A percentile compares a stretch with the other conserved stretches of the same genome.
These are phyloP conservation scores for Carlito syrichta DNA, from an alignment of 2,113 vertebrate species.

Conservation along the genomic window DNA sequence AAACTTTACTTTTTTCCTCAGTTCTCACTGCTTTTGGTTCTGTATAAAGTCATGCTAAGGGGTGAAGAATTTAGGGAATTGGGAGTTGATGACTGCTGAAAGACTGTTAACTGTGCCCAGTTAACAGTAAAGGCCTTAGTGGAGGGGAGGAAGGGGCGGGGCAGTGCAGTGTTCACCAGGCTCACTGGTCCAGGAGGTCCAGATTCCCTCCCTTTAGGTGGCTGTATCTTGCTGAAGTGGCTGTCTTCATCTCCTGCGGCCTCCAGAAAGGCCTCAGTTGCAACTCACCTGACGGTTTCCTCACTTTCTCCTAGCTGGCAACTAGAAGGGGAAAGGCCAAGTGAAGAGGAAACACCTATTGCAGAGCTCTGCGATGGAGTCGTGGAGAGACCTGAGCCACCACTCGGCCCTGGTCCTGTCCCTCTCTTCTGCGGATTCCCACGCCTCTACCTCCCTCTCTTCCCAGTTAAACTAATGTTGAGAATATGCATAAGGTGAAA, in stretches of 20 bases:
- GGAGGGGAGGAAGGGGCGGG: neutral
- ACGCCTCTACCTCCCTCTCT: neutral
- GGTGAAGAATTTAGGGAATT: neutral
- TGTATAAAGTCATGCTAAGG: neutral
- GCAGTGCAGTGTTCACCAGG: neutral
- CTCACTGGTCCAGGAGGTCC: too few relatives aligned
- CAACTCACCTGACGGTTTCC: neutral
- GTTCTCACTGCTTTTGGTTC: neutral
- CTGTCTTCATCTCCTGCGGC: neutral
- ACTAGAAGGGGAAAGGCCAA: neutral
- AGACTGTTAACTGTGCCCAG: neutral
- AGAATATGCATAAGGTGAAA: neutral
- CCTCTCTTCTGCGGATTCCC: neutral
- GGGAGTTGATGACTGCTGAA: neutral
- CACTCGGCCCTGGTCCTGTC: neutral
- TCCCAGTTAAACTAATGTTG: neutral
- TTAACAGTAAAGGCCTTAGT: neutral
- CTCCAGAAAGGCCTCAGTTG: neutral
- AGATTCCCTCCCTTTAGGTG: neutral
- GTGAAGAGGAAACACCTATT: neutral
- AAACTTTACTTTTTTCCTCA: neutral
- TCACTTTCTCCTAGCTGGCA: neutral
- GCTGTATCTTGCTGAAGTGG: neutral
- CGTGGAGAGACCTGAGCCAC: neutral
- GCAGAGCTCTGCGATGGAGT: neutral